Evolutionary conservation across 2,888 invertebrate genomes (phyloP).

Genomic region (Limenitis camilla): DNA sequence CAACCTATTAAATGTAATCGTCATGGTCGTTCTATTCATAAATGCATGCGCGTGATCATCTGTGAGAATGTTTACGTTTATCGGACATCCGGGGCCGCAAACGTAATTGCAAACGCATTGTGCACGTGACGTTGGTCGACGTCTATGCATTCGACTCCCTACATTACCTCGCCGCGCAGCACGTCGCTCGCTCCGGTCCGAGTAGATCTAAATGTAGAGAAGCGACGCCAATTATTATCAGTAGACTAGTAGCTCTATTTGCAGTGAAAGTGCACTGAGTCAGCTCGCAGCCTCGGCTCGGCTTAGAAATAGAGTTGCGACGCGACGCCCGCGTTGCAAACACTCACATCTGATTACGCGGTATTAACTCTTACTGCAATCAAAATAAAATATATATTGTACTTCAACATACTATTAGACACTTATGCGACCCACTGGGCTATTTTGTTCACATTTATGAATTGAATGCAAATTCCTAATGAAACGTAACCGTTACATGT

Average conservation of each 20-base stretch:
- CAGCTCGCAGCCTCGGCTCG: slow-evolving; percentile 34
- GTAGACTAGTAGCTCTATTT: slow-evolving; percentile 49
- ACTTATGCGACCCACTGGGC: background rate
- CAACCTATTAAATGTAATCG: background rate
- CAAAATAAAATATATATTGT: slow-evolving; percentile 4
- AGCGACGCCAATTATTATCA: slow-evolving; percentile 47
- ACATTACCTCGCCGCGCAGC: too few species aligned
- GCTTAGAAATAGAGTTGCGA: slow-evolving; percentile 45
- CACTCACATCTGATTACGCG: background rate
- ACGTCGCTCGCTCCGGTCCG: slow-evolving; percentile 7
- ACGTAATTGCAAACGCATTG: slow-evolving; percentile 15
- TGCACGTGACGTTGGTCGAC: slow-evolving; percentile 15
- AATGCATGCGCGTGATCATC: slow-evolving; percentile 10
- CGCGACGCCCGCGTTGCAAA: slow-evolving; percentile 12
- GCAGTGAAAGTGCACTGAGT: slow-evolving; percentile 66
- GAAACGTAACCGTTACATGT: too few species aligned
- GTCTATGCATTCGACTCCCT: slow-evolving; percentile 12
- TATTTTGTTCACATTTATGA: slow-evolving; percentile 1
- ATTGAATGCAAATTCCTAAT: too few species aligned
- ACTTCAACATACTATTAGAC: background rate
- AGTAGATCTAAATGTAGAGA: slow-evolving; percentile 34
- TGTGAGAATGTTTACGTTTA: slow-evolving; percentile 22
- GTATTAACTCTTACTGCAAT: slow-evolving; percentile 1
- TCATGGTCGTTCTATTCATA: too few species aligned
- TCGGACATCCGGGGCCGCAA: slow-evolving; percentile 19